Evolutionary conservation across 2,113 vertebrate genomes (phyloP), one percentile per base, ranked within the genome.

Genomic region (Glaucomys volans): DNA sequence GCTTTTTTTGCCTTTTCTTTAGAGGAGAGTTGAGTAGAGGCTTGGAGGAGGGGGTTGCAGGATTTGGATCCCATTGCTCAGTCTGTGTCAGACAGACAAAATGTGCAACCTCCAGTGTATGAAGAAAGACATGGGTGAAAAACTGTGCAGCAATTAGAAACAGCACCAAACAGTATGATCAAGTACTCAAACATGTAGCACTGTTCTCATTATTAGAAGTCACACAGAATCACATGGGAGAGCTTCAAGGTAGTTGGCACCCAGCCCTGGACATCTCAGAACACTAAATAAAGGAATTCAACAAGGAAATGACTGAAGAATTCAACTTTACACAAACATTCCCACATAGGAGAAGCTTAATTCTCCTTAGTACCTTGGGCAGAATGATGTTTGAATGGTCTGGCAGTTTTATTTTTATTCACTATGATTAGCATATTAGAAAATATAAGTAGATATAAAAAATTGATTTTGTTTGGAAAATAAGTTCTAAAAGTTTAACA

Each of bases 21-120:
- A 37, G 30, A 37, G 74, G 6, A 75, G 66, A 85, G 20, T n/a
- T 0, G 1, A 87, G 2, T 22, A 18, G 35, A 93, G 3, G 2
- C 50, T 11, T n/a, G 17, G 40, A 67, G 14, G 1, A 72, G 26
- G 22, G 5, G 4, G 8, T n/a, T n/a, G 1, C 1, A 12, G 20
- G 42, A 17, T 9, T 52, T 72, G 22, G 13, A 30, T 24, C 26
- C 14, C 2, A 37, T 5, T 11, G 4, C 26, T 62, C 50, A 50
- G 26, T 67, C 80, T 52, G 8, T 28, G n/a, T 22, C 35, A 18
- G 8, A 44, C 7, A 62, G n/a, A 54, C 52, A 62, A 72, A 75
- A 57, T 24, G 26, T 28, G 0, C 20, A 44, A 30, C 18, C 8
- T 69, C n/a, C 62, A n/a, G 14, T 10, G 9, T 76, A 81, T 77